These are phyloP conservation scores for Fratercula arctica DNA, from an alignment of 2,797 vertebrate genomes.

Conservation along the genomic window DNA sequence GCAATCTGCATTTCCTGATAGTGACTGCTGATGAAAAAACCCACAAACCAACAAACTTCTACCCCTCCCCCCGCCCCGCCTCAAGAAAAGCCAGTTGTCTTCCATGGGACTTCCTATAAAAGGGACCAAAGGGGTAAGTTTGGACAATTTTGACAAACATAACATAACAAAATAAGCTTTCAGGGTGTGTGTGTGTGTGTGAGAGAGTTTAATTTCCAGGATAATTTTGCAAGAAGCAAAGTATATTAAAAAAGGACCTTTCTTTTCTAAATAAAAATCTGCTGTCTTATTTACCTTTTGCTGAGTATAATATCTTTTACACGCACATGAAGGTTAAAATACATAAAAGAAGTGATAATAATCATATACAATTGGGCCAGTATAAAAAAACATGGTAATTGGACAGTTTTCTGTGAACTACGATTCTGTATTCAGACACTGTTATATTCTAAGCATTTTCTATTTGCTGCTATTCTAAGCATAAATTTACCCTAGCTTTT, in stretches of 20 bases:
- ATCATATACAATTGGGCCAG: rapidly evolving
- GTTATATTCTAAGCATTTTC: not conserved
- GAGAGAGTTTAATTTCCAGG: not conserved
- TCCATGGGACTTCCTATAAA: not conserved
- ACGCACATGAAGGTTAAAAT: not conserved
- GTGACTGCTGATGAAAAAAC: not conserved
- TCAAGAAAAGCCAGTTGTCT: not conserved
- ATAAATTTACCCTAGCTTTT: not conserved
- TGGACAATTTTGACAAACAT: not conserved
- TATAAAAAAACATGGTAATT: rapidly evolving
- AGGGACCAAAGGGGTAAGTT: not conserved
- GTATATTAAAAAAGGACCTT: not conserved
- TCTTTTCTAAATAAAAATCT: not conserved
- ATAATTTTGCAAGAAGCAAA: not conserved
- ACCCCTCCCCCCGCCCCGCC: rapidly evolving
- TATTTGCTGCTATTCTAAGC: not conserved
- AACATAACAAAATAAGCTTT: not conserved
- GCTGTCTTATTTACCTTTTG: not conserved
- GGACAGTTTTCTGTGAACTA: not conserved
- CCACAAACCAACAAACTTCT: not conserved
- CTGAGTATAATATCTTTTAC: not conserved
- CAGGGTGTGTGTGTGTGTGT: not conserved
- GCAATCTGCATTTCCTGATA: not conserved
- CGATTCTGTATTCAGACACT: not conserved
- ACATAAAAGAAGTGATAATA: not conserved